These are phyloP conservation scores for Oryctes rhinoceros DNA, from an alignment of 1,140 invertebrate species.

Conservation along the genomic window DNA sequence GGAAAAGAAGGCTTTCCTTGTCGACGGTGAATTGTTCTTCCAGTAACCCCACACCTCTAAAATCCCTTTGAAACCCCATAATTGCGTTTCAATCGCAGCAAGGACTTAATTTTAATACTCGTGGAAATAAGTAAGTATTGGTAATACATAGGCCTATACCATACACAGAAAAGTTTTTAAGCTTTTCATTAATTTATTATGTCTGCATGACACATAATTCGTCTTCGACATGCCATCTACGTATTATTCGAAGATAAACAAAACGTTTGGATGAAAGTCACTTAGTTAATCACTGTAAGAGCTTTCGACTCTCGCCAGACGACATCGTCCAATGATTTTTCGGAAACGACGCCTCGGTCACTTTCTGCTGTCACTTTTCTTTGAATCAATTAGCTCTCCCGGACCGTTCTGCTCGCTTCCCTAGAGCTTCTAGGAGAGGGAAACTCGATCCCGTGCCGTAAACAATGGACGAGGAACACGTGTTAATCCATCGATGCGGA, in stretches of 20 bases:
- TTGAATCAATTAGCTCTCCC: neutral
- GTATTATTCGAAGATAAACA: neutral
- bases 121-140: too few relatives aligned
- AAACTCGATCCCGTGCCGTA: neutral
- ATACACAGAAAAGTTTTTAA: too few relatives aligned
- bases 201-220: too few relatives aligned
- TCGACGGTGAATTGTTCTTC: too few relatives aligned
- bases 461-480: neutral
- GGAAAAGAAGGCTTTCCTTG: too few relatives aligned
- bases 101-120: too few relatives aligned
- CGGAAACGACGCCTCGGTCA: neutral
- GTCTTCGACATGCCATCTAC: too few relatives aligned
- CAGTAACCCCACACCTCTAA: too few relatives aligned
- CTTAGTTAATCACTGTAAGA: neutral
- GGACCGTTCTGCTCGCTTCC: neutral
- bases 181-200: too few relatives aligned
- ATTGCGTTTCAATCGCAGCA: too few relatives aligned
- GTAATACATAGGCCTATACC: too few relatives aligned
- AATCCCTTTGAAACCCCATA: too few relatives aligned
- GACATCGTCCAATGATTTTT: neutral
- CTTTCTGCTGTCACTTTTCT: neutral
- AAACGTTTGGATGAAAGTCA: neutral
- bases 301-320: neutral
- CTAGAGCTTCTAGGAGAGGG: neutral
- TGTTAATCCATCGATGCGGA: constrained; percentile 7